Percentiles rank a stretch among this genome's conserved stretches.
phyloP scores from a whole-genome alignment of 2,888 invertebrate species.

The Alentia gelatinosa region DNA sequence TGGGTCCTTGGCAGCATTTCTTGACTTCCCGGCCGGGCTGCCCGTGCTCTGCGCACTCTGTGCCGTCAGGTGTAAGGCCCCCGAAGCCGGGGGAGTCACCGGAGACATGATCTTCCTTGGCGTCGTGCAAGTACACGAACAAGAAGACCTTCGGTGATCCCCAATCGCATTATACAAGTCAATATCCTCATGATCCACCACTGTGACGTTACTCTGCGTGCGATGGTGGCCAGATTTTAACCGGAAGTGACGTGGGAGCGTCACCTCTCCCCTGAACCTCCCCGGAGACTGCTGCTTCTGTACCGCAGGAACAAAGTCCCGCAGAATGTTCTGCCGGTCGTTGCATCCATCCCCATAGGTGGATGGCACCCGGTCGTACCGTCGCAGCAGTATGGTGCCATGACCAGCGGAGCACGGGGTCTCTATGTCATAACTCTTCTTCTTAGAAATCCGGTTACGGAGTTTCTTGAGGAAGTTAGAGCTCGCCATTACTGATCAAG shows the following conservation, averaged over 20 bases:
- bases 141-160: constrained; percentile 12
- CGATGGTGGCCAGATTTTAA: constrained; percentile 18
- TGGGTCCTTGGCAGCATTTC: constrained; percentile 38
- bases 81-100: not conserved
- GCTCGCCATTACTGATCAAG: constrained; percentile 14
- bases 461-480: constrained; percentile 28
- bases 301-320: constrained; percentile 20
- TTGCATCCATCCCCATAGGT: constrained; percentile 3
- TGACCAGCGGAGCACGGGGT: constrained; percentile 20
- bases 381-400: constrained; percentile 3
- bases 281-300: constrained; percentile 36
- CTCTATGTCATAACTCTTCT: constrained; percentile 45
- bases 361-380: constrained; percentile 29
- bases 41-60: not conserved
- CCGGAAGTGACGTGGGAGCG: constrained; percentile 12
- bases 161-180: constrained; percentile 46
- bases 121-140: not conserved
- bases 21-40: not conserved
- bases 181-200: constrained; percentile 27
- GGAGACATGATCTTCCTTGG: constrained; percentile 2
- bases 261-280: not conserved
- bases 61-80: not conserved
- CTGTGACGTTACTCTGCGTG: constrained; percentile 22
- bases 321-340: constrained; percentile 29
- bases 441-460: constrained; percentile 20